Base-by-base conservation (phyloP, 2,888 invertebrate species). In the Malacosoma neustria region DNA sequence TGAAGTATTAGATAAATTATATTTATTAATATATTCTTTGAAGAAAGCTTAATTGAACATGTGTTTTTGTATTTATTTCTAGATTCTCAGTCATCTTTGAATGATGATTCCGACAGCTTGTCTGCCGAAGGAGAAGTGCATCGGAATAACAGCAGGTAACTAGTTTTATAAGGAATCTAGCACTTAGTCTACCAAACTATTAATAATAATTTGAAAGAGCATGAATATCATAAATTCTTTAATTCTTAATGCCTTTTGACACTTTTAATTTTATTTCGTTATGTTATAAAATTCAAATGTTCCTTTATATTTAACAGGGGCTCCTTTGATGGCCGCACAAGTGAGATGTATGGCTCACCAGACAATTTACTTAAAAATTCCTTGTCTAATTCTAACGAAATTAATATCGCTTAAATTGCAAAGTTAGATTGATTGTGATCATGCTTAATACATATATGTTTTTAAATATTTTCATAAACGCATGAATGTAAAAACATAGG, bases 21-120 rank as follows among this genome's bases (percentile, higher is more conserved):
- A n/a, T n/a, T n/a, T n/a, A n/a, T n/a, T n/a, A n/a, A n/a, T n/a
- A n/a, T n/a, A n/a, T n/a, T n/a, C n/a, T n/a, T n/a, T n/a, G n/a
- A n/a, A n/a, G n/a, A n/a, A n/a, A n/a, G n/a, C n/a, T n/a, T n/a
- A n/a, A n/a, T n/a, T n/a, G n/a, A n/a, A n/a, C n/a, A n/a, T n/a
- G n/a, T n/a, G n/a, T n/a, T n/a, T n/a, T n/a, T n/a, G n/a, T 32
- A 40, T 13, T 39, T 36, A 32, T 44, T 70, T 68, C 3, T 64
- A 88, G 88, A 87, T 60, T 88, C 88, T 6, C 87, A 87, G 58
- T 81, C 80, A 41, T 87, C 87, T 4, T 62, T 88, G 14, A 87
- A 87, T 46, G 87, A 87, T 33, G 85, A 87, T 51, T 81, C 86
- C 2, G 87, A 87, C 43, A 85, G 85, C 49, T 69, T 82, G 35